Base-by-base conservation (phyloP, 1,140 invertebrate genomes). In the Himalopsyche phryganea region DNA sequence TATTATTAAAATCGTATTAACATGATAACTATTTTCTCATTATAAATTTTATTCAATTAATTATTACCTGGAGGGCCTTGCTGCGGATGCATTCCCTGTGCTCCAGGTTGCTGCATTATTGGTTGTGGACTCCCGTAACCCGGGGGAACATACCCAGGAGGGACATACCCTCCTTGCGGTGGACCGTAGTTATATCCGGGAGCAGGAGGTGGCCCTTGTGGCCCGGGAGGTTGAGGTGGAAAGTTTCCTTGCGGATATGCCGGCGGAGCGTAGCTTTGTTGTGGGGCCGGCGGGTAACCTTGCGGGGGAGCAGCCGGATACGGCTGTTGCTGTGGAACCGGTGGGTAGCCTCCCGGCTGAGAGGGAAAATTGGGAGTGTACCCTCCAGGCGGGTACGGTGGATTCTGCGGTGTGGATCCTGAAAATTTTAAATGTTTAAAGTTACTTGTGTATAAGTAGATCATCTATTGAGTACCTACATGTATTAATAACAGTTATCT, bases 331-430 rank as follows among this genome's bases (percentile, higher is more conserved):
- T 52, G 50, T 17, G 46, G 56, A 19, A 51, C 72, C 50, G 66
- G 68, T 36, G 38, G 46, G 15, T 28, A 47, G 71, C 6, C 72
- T 69, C 52, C 73, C 70, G 61, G 66, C n/a, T n/a, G n/a, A n/a
- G n/a, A n/a, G 10, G 75, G 74, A 49, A 76, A 77, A 47, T 76
- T 76, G 71, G 74, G 73, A 68, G 36, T 75, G 72, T 51, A 71
- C 73, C n/a, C 58, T 57, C 62, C 60, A 72, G 72, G 52, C 73
- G 73, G 5, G 70, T 73, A 73, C 72, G 51, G 51, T 28, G 35
- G 40, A 42, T 18, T 32, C 19, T 15, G 20, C 23, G 51, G 51
- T 32, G 32, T 6, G 14, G 11, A 7, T 20, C 50, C 50, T 58
- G 35, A 10, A 41, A 14, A 47, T 14, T 15, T 38, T 15, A 51